Evolutionary conservation across 2,113 vertebrate species (phyloP).

Genomic region (Numida meleagris): DNA sequence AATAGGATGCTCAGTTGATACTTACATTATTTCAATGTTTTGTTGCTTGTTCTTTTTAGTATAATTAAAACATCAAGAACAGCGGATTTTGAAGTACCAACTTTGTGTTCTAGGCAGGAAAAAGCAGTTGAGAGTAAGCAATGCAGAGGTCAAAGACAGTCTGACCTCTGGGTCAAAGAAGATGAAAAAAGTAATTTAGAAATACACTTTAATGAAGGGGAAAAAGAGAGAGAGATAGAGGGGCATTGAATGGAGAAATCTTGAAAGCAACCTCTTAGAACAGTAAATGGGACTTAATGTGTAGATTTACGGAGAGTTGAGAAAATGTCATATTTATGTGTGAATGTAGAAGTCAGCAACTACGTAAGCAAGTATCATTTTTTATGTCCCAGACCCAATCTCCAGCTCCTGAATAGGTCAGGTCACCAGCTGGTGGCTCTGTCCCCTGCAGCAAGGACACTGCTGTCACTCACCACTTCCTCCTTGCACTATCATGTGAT

Average conservation of each 20-base stretch:
- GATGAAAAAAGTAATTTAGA: neutral
- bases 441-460: neutral
- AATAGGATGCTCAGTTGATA: neutral
- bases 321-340: neutral
- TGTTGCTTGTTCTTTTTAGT: accelerated
- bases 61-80: neutral
- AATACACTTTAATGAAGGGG: neutral
- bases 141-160: neutral
- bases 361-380: neutral
- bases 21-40: neutral
- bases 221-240: neutral
- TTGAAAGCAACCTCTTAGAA: neutral
- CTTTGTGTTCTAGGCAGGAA: neutral
- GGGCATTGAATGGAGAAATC: neutral
- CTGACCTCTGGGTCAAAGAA: neutral
- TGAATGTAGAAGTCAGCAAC: neutral
- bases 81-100: neutral
- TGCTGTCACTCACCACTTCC: neutral
- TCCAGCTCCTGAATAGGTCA: neutral
- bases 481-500: neutral
- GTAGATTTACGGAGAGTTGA: neutral
- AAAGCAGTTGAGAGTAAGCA: neutral
- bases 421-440: neutral
- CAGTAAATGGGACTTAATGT: neutral
- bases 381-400: neutral